These are phyloP conservation scores for Actinia tenebrosa DNA, from an alignment of 64 coral and sea anemone species.

Conservation along the genomic window DNA sequence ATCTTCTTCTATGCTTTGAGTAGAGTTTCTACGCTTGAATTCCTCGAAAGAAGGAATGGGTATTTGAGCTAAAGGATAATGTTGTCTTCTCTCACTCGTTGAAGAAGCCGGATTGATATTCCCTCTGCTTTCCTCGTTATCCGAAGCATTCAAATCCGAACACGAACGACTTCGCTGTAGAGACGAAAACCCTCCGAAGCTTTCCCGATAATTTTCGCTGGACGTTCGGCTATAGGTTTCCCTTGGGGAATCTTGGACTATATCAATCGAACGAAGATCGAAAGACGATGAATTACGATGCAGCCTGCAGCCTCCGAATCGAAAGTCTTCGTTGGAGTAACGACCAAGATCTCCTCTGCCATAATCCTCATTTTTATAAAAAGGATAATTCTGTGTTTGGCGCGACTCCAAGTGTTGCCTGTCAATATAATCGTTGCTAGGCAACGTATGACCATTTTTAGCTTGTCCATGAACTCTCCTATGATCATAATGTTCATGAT, in stretches of 20 bases:
- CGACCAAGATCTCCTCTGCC: not conserved
- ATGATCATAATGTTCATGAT: not conserved
- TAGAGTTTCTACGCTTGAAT: slow-evolving; percentile 61
- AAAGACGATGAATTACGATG: not conserved
- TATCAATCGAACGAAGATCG: not conserved
- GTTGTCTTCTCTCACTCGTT: not conserved
- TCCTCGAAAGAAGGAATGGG: slow-evolving; percentile 81
- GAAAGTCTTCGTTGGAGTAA: not conserved
- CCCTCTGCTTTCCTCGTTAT: not conserved
- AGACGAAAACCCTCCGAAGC: not conserved
- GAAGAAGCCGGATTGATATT: not conserved
- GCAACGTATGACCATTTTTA: not conserved
- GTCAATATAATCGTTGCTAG: not conserved
- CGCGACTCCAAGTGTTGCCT: not conserved
- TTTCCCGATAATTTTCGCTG: not conserved
- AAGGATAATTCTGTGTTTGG: not conserved
- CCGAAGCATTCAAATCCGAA: not conserved
- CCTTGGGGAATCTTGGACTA: not conserved
- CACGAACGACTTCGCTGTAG: not conserved
- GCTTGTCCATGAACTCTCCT: not conserved
- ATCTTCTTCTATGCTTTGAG: not conserved
- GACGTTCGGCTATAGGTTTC: not conserved
- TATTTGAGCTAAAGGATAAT: slow-evolving; percentile 52
- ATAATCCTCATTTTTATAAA: not conserved
- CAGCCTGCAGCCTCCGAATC: not conserved